Evolutionary conservation across 1,140 invertebrate genomes (phyloP).

Genomic region (Araneus ventricosus): DNA sequence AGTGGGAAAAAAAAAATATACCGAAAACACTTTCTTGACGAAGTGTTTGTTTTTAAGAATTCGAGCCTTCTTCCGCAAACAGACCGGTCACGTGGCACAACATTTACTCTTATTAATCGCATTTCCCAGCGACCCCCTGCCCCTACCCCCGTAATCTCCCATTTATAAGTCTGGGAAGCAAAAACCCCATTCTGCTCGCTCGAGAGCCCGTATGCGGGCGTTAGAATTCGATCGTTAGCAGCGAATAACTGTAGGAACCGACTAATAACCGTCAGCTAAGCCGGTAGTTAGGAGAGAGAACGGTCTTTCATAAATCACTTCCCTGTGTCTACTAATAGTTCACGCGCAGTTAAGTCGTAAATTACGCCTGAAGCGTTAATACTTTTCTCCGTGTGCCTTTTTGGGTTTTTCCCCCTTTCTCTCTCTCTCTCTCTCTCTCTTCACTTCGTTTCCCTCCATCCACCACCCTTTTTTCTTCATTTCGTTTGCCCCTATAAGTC

Average conservation of each 20-base stretch:
- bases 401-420: not conserved
- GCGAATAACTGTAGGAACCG: conserved; percentile 50
- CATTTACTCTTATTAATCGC: conserved; percentile 41
- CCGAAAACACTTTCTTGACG: not conserved
- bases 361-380: conserved; percentile 66
- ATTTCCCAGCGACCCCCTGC: not conserved
- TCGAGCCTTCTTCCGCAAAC: not conserved
- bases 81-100: not conserved
- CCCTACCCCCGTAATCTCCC: not conserved
- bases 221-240: conserved; percentile 47
- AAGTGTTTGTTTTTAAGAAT: conserved; percentile 16
- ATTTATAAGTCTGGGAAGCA: conserved; percentile 30
- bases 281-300: conserved; percentile 52
- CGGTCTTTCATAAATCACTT: conserved; percentile 49
- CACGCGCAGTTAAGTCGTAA: conserved; percentile 61
- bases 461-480: not conserved
- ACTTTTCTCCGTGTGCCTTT: conserved; percentile 1
- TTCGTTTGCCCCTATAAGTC: conserved; percentile 11
- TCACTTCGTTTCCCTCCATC: not conserved
- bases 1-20: not conserved
- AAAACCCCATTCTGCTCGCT: conserved; percentile 37
- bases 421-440: not conserved
- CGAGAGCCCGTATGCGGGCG: conserved; percentile 27
- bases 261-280: conserved; percentile 59
- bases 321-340: conserved; percentile 61